Evolutionary conservation across 92 coral and sea anemone species (phyloP).

Genomic region (Pocillopora meandrina): DNA sequence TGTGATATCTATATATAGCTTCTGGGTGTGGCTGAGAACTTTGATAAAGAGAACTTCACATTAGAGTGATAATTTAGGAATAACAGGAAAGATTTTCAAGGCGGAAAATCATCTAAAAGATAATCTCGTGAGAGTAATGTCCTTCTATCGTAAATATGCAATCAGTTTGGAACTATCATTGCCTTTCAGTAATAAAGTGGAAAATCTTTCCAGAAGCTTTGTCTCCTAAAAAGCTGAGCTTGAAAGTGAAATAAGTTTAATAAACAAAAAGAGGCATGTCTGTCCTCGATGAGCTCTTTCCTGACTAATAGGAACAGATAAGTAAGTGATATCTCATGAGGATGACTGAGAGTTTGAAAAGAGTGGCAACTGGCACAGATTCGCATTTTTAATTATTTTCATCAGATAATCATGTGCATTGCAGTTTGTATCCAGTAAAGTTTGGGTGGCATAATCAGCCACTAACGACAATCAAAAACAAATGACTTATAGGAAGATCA

Average conservation of each 20-base stretch:
- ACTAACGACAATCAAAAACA: conserved; percentile 1
- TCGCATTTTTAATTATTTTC: too few relatives aligned
- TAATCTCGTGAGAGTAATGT: background rate
- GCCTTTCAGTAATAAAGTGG: too few relatives aligned
- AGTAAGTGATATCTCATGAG: too few relatives aligned
- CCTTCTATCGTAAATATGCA: background rate
- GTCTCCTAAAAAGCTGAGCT: too few relatives aligned
- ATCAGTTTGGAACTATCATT: too few relatives aligned
- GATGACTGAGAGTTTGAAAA: too few relatives aligned
- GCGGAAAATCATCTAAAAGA: conserved; percentile 6
- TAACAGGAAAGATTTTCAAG: conserved; percentile 41
- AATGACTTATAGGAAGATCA: background rate
- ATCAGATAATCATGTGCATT: background rate
- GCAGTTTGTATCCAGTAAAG: background rate
- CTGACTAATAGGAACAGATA: too few relatives aligned
- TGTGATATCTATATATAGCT: background rate
- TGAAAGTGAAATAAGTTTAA: too few relatives aligned
- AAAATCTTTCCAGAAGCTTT: too few relatives aligned
- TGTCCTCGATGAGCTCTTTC: too few relatives aligned
- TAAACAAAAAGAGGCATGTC: too few relatives aligned
- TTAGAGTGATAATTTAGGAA: background rate
- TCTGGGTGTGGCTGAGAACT: conserved; percentile 31
- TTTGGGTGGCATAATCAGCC: background rate
- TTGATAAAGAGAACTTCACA: background rate
- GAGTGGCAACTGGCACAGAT: too few relatives aligned